A percentile compares a stretch with the other conserved stretches of the same genome.
Evolutionary conservation across 30 jellyfish, hydroid and myxozoan species (phyloP).

Genomic region (Sanderia malayensis): DNA sequence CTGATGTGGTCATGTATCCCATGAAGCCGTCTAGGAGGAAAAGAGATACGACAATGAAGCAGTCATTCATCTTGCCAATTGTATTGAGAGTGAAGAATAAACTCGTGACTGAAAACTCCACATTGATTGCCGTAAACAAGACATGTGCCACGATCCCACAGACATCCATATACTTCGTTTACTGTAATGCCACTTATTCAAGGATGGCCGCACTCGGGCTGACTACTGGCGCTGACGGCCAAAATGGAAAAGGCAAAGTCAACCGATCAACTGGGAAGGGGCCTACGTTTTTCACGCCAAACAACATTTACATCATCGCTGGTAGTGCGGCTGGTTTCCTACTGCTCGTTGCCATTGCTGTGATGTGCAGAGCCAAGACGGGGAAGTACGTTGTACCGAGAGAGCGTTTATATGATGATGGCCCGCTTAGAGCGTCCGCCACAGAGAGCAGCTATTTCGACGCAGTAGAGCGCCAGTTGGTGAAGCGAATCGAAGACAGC

Average conservation of each 20-base stretch:
- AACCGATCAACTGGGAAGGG: background rate
- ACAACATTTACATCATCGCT: slow-evolving; percentile 8
- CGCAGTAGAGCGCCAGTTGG: slow-evolving; percentile 1
- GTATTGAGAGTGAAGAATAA: background rate
- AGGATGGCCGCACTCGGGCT: background rate
- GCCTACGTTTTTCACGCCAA: background rate
- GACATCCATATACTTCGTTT: background rate
- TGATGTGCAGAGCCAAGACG: background rate
- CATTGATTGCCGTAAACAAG: slow-evolving; percentile 1
- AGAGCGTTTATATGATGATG: background rate
- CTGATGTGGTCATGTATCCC: slow-evolving; percentile 58
- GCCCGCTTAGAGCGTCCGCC: background rate
- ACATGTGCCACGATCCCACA: background rate
- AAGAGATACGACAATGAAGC: background rate
- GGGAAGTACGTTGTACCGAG: background rate
- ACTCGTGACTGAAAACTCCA: background rate
- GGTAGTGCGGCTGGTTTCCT: background rate
- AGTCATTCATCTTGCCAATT: background rate
- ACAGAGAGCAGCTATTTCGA: background rate
- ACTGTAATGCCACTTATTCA: background rate
- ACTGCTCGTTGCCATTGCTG: background rate
- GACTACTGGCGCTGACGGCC: background rate
- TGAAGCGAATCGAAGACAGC: background rate
- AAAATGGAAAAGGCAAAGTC: background rate
- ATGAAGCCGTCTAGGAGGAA: slow-evolving; percentile 5